Evolutionary conservation across 1,140 invertebrate species (phyloP), one percentile per base, ranked within the genome.

Genomic region (Ladona fulva): DNA sequence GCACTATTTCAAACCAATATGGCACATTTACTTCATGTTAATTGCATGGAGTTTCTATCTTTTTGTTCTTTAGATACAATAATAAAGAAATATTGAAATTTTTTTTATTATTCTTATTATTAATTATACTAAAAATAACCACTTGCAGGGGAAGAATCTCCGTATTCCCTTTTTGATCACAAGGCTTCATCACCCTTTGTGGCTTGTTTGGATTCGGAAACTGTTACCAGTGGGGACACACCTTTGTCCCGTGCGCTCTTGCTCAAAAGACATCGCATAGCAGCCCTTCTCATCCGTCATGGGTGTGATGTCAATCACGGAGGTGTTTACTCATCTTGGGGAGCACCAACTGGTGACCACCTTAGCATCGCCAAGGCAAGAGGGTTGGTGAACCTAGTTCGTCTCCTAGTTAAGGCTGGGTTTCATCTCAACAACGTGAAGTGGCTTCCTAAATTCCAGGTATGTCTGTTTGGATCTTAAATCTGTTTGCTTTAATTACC

Each of bases 231-330:
- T 59, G 84, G 88, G 14, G 87, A 87, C 44, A 87, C 87, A 5
- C 88, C 88, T 0, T 77, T 89, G 76, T 85, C 85, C 22, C 81
- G 84, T 25, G 86, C 88, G 37, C 82, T 89, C 22, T 81, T 85
- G 42, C 66, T 85, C 42, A 83, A 86, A 24, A 85, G 86, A 66
- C 80, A 84, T 76, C 81, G 83, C 22, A 81, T 86, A 42, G 87
- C 87, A 0, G 84, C 84, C 42, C 79, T 86, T 25, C 81, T 89
- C 7, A 82, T 89, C 12, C 82, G 84, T 1, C 84, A 87, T 76
- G 88, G 88, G 74, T 84, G 85, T 76, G 83, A 87, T 80, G 81
- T 85, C 6, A 83, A 83, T 10, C 25, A 82, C 81, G 42, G 80
- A 78, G 77, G 74, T 80, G 10, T 81, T 82, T 77, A 81, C 84